phyloP scores from a whole-genome alignment of 2,113 vertebrate species.

The Carlito syrichta region DNA sequence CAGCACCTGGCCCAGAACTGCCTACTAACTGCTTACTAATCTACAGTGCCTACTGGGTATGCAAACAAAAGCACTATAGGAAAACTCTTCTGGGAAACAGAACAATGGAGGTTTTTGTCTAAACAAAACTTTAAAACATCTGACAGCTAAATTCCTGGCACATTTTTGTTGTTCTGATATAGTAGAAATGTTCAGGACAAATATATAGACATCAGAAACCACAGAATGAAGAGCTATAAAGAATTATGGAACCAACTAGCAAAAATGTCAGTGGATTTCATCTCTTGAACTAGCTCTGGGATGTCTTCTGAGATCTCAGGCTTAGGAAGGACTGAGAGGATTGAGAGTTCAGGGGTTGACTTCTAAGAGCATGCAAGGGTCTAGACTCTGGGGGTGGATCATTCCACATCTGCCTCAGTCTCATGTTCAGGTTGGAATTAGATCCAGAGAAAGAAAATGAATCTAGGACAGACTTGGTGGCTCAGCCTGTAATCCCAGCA shows the following conservation, averaged over 20 bases:
- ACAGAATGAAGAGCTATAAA: too few relatives aligned
- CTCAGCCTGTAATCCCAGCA: too few relatives aligned
- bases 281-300: background rate
- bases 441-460: background rate
- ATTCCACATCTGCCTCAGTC: background rate
- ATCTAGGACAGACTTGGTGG: too few relatives aligned
- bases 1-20: background rate
- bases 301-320: rapidly evolving
- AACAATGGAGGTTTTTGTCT: rapidly evolving
- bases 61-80: background rate
- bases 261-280: background rate
- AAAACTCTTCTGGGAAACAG: background rate
- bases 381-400: background rate
- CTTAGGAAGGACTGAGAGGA: too few relatives aligned
- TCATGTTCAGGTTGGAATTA: background rate
- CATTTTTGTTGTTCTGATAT: background rate
- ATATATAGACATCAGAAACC: too few relatives aligned
- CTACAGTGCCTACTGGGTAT: too few relatives aligned
- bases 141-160: too few relatives aligned
- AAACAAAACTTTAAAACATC: background rate
- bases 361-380: rapidly evolving
- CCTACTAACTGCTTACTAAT: background rate
- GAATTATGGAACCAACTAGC: too few relatives aligned
- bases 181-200: background rate
- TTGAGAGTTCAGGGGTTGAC: background rate